Percentiles rank a stretch among this genome's conserved stretches.
Conservation (phyloP, 2,113 vertebrate species). For the Phalacrocorax aristotelis region DNA sequence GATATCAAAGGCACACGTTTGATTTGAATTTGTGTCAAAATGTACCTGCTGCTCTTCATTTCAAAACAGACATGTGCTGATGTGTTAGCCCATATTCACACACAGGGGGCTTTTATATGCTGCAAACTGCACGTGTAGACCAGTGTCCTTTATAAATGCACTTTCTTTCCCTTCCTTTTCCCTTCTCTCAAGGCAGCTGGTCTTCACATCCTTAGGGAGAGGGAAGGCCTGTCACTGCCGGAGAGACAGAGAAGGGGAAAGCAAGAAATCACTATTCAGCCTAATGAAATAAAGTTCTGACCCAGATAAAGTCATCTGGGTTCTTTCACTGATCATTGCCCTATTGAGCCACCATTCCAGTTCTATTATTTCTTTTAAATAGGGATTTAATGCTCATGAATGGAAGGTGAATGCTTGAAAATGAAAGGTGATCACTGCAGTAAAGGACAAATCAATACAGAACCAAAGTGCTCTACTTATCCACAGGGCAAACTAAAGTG, state of each 20-base stretch:
- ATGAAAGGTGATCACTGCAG: conserved; percentile 69
- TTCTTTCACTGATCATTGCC: conserved; percentile 59
- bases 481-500: conserved; percentile 56
- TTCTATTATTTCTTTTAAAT: conserved; percentile 72
- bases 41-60: conserved; percentile 49
- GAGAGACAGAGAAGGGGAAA: neutral
- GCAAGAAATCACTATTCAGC: conserved; percentile 12
- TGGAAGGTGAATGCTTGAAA: conserved; percentile 61
- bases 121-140: conserved; percentile 55
- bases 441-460: conserved; percentile 71
- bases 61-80: conserved; percentile 38
- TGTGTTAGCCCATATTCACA: conserved; percentile 12
- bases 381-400: conserved; percentile 67
- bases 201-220: conserved; percentile 46
- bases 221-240: neutral
- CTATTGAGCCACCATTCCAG: conserved; percentile 59
- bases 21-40: conserved; percentile 56
- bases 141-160: conserved; percentile 66
- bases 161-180: conserved; percentile 45
- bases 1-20: conserved; percentile 53
- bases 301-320: conserved; percentile 48
- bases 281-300: conserved; percentile 59
- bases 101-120: conserved; percentile 7
- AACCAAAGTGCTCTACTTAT: conserved; percentile 60
- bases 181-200: conserved; percentile 40